These are phyloP conservation scores for Brachymystax lenok DNA, from an alignment of 2,797 vertebrate species.

Conservation along the genomic window DNA sequence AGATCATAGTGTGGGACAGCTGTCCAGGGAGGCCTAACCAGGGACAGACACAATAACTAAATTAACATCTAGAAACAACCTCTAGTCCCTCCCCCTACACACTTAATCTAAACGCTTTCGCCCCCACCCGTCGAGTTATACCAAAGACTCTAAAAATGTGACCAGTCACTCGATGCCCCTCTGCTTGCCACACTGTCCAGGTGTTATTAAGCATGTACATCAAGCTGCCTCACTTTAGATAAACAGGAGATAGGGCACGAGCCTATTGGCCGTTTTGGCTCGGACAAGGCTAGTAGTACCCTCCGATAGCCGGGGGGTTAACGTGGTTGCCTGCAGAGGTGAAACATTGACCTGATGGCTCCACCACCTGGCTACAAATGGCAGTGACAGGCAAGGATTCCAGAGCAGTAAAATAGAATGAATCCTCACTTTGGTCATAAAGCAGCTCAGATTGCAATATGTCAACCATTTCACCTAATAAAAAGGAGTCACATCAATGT, in stretches of 20 bases:
- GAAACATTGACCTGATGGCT: not conserved
- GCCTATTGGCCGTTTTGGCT: too few species aligned
- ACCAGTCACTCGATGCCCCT: too few species aligned
- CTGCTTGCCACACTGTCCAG: not conserved
- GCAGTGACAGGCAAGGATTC: not conserved
- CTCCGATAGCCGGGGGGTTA: too few species aligned
- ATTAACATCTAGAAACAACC: not conserved
- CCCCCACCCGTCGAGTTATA: not conserved
- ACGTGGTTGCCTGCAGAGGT: not conserved
- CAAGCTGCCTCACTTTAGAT: too few species aligned
- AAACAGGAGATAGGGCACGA: too few species aligned
- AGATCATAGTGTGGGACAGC: not conserved
- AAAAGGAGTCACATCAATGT: not conserved
- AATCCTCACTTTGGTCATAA: not conserved
- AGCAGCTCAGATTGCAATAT: not conserved
- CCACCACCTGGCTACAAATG: constrained; percentile 8
- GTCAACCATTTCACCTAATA: not conserved
- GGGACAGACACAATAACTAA: not conserved
- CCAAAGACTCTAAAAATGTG: not conserved
- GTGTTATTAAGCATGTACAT: too few species aligned
- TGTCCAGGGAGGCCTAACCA: not conserved
- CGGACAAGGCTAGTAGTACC: too few species aligned
- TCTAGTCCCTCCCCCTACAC: too few species aligned
- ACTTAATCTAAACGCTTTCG: too few species aligned
- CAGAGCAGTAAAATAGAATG: not conserved